A percentile compares a stretch with the other conserved stretches of the same genome.
phyloP scores from a whole-genome alignment of 1,140 invertebrate species.

The Macrocentrus cingulum region DNA sequence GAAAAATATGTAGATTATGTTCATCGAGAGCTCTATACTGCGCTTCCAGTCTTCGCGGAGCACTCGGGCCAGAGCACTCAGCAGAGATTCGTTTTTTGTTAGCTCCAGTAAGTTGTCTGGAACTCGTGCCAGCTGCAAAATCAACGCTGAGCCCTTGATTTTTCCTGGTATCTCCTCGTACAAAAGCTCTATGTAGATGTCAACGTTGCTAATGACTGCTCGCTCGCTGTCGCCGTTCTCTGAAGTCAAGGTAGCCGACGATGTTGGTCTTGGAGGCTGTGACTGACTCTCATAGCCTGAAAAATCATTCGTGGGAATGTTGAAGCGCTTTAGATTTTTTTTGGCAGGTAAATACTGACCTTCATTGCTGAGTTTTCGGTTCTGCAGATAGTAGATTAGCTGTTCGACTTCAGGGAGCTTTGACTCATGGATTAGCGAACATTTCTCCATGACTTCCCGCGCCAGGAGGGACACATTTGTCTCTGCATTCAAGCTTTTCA shows the following conservation, averaged over 20 bases:
- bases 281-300: conserved; percentile 30
- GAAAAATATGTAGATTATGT: conserved; percentile 96
- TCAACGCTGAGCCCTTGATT: conserved; percentile 87
- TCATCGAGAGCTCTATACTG: conserved; percentile 93
- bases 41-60: conserved; percentile 96
- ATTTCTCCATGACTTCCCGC: conserved; percentile 85
- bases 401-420: conserved; percentile 87
- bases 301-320: conserved; percentile 9
- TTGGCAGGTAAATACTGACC: conserved; percentile 22
- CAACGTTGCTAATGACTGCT: conserved; percentile 79
- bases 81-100: conserved; percentile 90
- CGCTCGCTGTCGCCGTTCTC: conserved; percentile 52
- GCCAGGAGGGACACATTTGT: conserved; percentile 81
- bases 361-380: conserved; percentile 66
- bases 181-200: conserved; percentile 93
- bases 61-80: conserved; percentile 92
- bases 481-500: conserved; percentile 79
- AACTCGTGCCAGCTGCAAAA: conserved; percentile 87
- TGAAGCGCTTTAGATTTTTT: background rate
- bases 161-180: conserved; percentile 96
- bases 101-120: conserved; percentile 93
- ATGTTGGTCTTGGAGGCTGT: conserved; percentile 46
- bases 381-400: conserved; percentile 88
- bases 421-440: conserved; percentile 83
- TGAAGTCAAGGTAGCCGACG: conserved; percentile 43